Percentiles rank a stretch among this genome's conserved stretches.
Conservation (phyloP, 2,797 vertebrate species). For the Hylomyscus alleni region DNA sequence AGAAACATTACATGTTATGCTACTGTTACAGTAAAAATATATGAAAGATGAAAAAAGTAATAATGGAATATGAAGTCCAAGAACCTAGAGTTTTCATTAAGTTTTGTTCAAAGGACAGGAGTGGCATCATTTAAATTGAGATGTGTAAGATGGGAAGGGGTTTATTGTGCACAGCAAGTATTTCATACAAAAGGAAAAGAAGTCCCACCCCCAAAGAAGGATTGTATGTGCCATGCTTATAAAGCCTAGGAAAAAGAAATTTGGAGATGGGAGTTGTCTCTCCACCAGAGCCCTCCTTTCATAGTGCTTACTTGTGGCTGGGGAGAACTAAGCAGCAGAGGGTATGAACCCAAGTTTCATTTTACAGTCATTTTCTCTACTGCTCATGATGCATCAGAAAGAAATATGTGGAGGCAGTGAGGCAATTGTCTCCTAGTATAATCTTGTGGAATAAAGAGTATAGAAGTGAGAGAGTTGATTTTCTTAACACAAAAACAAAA, state of each 20-base stretch:
- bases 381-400: not conserved
- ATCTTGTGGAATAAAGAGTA: conserved; percentile 25
- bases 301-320: not conserved
- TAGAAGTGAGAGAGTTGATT: not conserved
- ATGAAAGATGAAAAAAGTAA: not conserved
- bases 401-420: not conserved
- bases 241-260: conserved; percentile 20
- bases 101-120: conserved; percentile 4
- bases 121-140: not conserved
- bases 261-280: not conserved
- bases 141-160: not conserved
- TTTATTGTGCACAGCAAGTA: not conserved
- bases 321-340: not conserved
- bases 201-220: not conserved
- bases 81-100: not conserved
- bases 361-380: conserved; percentile 12
- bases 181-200: not conserved
- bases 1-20: not conserved
- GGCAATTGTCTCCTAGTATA: not conserved
- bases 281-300: not conserved
- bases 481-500: not conserved
- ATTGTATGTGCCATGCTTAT: not conserved
- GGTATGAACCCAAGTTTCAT: conserved; percentile 12
- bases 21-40: not conserved
- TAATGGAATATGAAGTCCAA: not conserved